Evolutionary conservation across 2,888 invertebrate species (phyloP), one percentile per base, ranked within the genome.

Genomic region (Tipula unca): DNA sequence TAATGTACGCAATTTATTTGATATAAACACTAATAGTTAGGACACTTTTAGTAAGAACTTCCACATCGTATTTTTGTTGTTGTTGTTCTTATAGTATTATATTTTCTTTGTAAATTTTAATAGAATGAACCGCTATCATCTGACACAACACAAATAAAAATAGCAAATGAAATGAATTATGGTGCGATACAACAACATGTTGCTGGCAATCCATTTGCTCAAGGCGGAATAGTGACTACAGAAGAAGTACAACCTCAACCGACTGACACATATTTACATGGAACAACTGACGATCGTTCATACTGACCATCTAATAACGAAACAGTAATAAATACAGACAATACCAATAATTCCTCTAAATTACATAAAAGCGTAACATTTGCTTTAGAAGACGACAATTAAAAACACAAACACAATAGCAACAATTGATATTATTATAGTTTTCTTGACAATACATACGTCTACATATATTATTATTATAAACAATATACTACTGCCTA

Each of bases 231-330:
- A 87, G 91, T 88, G 90, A 92, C 92, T 87, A 92, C 92, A 87
- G 93, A 93, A 86, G 92, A 93, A 5, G 93, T 94, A 6, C 95
- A 95, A 89, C 94, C 94, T 1, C 93, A 93, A 86, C 91, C 94
- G 1, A 93, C 93, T 87, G 93, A 94, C 87, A 87, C 90, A 13
- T 93, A 93, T 88, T 90, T 93, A 90, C 93, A 93, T 87, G 92
- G 92, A 86, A 90, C 91, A 35, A 89, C 92, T 85, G 90, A 92
- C 3, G 92, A 92, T 87, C 89, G 92, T 48, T 85, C 82, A 14
- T 82, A 85, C 42, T 85, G 42, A 85, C 48, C 54, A 48, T 17
- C 48, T 20, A 39, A 48, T 25, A 69, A 0, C 25, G 39, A 85
- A 85, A 20, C 25, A 25, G 17, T 3, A 85, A 69, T 14, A 1